These are phyloP conservation scores for Sebastes hubbsi DNA, from an alignment of 2,797 vertebrate genomes.

Conservation along the genomic window DNA sequence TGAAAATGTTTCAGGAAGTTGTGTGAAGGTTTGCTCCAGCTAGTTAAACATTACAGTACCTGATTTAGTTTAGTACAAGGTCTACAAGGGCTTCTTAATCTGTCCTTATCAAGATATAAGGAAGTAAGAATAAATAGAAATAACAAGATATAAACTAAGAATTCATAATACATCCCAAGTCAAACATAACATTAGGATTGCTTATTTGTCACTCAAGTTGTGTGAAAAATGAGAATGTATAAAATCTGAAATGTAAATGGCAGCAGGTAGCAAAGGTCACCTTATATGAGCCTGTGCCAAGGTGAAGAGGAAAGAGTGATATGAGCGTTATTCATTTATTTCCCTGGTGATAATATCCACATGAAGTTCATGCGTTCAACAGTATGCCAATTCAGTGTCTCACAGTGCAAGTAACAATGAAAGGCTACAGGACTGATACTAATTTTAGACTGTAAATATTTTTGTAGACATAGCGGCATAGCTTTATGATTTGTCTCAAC, in stretches of 20 bases:
- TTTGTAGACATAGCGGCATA: neutral
- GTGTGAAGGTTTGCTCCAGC: neutral
- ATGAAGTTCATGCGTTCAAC: neutral
- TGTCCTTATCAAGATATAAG: neutral
- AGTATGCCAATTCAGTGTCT: neutral
- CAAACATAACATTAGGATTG: neutral
- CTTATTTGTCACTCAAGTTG: neutral
- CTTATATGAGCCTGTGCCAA: neutral
- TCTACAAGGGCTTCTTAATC: neutral
- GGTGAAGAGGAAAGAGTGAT: neutral
- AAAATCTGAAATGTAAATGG: conserved; percentile 1
- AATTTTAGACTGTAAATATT: neutral
- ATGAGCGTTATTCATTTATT: conserved; percentile 9
- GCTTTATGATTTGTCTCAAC: neutral
- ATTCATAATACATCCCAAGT: neutral
- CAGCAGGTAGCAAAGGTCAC: conserved; percentile 24
- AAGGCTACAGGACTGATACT: neutral
- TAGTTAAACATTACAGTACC: conserved; percentile 19
- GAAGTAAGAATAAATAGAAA: neutral
- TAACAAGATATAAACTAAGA: neutral
- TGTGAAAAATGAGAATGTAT: neutral
- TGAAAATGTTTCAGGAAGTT: neutral
- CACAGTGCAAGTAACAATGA: neutral
- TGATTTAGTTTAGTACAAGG: neutral
- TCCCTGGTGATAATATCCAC: neutral